These are phyloP conservation scores for Parnassius apollo DNA, from an alignment of 2,888 invertebrate species.

Conservation along the genomic window DNA sequence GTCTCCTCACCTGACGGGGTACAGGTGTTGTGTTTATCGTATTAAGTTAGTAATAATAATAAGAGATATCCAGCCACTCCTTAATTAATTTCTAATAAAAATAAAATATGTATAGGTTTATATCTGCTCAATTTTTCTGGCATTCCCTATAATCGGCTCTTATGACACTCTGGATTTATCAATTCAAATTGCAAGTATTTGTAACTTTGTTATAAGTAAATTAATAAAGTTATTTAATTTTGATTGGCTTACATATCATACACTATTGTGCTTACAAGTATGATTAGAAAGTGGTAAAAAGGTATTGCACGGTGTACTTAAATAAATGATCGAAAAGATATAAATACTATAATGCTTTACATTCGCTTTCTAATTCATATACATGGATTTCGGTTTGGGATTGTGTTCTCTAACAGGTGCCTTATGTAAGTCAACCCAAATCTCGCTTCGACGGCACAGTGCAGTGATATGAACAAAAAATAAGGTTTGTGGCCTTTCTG, in stretches of 20 bases:
- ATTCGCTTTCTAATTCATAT: slow-evolving; percentile 24
- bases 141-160: too few relatives aligned
- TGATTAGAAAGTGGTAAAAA: slow-evolving; percentile 23
- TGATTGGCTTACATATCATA: too few relatives aligned
- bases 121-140: too few relatives aligned
- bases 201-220: too few relatives aligned
- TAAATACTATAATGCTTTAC: slow-evolving; percentile 11
- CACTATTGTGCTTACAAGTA: slow-evolving; percentile 2
- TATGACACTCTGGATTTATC: too few relatives aligned
- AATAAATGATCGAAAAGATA: slow-evolving; percentile 20
- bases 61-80: too few relatives aligned
- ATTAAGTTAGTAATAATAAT: too few relatives aligned
- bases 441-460: slow-evolving; percentile 6
- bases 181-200: too few relatives aligned
- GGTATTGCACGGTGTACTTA: slow-evolving; percentile 4
- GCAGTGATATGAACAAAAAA: slow-evolving; percentile 20
- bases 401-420: slow-evolving; percentile 24
- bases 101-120: too few relatives aligned
- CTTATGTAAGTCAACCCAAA: slow-evolving; percentile 25
- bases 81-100: too few relatives aligned
- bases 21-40: slow-evolving; percentile 9
- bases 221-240: too few relatives aligned
- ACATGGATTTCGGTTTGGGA: slow-evolving; percentile 8
- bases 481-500: slow-evolving; percentile 15
- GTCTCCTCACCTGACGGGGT: slow-evolving; percentile 11